These are phyloP conservation scores for Pseudorectes ferrugineus DNA, from an alignment of 2,113 vertebrate genomes.

Conservation along the genomic window DNA sequence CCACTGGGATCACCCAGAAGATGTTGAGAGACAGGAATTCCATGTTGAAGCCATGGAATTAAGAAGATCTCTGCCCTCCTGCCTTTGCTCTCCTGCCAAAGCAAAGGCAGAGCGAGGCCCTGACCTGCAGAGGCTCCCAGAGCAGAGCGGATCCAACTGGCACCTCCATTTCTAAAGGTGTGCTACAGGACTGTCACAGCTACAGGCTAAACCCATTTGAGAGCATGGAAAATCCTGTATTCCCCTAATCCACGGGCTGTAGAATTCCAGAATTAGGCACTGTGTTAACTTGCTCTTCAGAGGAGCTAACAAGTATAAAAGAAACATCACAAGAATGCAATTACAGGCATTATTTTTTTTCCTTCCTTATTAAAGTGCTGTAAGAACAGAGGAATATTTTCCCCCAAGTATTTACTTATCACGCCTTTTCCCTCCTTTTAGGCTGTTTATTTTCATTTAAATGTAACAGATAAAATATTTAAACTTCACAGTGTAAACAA, in stretches of 20 bases:
- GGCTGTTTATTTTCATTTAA: slow-evolving; percentile 25
- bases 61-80: background rate
- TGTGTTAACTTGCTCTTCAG: background rate
- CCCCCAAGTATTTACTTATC: background rate
- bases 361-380: background rate
- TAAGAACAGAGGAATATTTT: background rate
- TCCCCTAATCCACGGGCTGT: background rate
- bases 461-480: slow-evolving; percentile 20
- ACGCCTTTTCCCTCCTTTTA: background rate
- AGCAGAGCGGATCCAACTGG: accelerated
- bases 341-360: background rate
- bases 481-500: slow-evolving; percentile 1
- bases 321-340: background rate
- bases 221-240: background rate
- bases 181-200: background rate
- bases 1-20: background rate
- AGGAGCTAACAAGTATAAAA: background rate
- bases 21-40: background rate
- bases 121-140: background rate
- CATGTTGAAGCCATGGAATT: background rate
- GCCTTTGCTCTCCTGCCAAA: too few relatives aligned
- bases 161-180: background rate
- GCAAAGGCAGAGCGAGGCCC: background rate
- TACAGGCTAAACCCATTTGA: background rate
- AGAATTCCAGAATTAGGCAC: background rate